These are phyloP conservation scores for Diadema setosum DNA, from an alignment of 35 echinoderm and acorn worm genomes.

Conservation along the genomic window DNA sequence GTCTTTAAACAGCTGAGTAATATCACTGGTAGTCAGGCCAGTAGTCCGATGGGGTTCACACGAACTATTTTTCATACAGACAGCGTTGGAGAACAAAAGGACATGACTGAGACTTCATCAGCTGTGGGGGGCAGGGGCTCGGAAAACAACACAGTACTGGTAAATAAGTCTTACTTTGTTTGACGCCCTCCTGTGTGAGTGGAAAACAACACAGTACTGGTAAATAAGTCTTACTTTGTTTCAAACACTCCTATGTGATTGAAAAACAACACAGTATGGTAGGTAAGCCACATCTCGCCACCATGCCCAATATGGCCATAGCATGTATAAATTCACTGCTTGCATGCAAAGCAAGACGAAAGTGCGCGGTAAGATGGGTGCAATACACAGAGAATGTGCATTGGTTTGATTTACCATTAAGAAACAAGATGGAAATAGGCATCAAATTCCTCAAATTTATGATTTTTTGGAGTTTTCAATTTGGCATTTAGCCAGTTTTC, in stretches of 20 bases:
- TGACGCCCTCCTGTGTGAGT: background rate
- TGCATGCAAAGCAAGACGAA: too few relatives aligned
- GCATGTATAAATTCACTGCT: too few relatives aligned
- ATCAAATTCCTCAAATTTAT: too few relatives aligned
- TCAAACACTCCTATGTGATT: background rate
- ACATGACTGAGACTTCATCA: background rate
- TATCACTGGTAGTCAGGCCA: background rate
- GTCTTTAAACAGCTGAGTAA: background rate
- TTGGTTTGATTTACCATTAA: too few relatives aligned
- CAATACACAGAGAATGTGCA: too few relatives aligned
- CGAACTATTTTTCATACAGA: background rate
- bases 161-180: background rate
- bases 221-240: too few relatives aligned
- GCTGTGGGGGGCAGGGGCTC: background rate
- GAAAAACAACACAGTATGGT: background rate
- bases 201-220: background rate
- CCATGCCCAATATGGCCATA: too few relatives aligned
- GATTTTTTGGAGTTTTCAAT: too few relatives aligned
- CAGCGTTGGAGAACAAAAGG: background rate
- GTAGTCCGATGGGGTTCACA: background rate
- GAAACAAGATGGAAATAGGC: too few relatives aligned
- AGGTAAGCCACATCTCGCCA: too few relatives aligned
- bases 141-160: background rate
- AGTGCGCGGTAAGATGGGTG: too few relatives aligned
- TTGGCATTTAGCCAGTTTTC: too few relatives aligned